Conservation (phyloP, 2,797 vertebrate species). For the Anniella stebbinsi region DNA sequence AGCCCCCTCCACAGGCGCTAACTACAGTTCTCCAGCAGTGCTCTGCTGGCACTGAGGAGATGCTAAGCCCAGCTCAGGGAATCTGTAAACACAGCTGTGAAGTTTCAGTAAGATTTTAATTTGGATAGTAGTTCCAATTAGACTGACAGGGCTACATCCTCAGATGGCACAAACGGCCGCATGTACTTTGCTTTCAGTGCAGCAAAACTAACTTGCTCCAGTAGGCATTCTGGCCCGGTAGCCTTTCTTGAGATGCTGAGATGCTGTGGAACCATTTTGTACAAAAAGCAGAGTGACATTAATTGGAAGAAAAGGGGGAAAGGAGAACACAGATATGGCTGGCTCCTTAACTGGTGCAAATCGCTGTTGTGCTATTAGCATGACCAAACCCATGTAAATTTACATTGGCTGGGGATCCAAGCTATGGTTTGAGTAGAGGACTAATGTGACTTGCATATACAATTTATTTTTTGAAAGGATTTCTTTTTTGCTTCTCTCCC, state of each 20-base stretch:
- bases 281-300: conserved; percentile 9
- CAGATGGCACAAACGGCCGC: neutral
- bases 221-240: neutral
- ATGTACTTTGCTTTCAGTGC: fast-evolving
- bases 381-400: conserved; percentile 1
- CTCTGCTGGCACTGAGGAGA: neutral
- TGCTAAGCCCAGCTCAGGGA: neutral
- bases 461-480: conserved; percentile 72
- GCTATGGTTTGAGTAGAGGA: conserved; percentile 48
- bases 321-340: neutral
- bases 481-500: conserved; percentile 66
- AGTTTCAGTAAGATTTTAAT: conserved; percentile 51
- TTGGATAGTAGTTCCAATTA: conserved; percentile 48
- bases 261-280: conserved; percentile 2
- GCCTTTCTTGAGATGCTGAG: neutral
- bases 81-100: conserved; percentile 39
- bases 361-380: neutral
- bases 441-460: conserved; percentile 74
- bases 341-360: conserved; percentile 11
- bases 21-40: conserved; percentile 25
- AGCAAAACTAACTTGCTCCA: conserved; percentile 18
- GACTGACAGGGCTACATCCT: neutral
- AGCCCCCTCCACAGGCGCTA: neutral
- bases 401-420: conserved; percentile 46
- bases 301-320: conserved; percentile 15